phyloP scores from a whole-genome alignment of 2,888 invertebrate genomes.

The Brachynemurus nebulosus region DNA sequence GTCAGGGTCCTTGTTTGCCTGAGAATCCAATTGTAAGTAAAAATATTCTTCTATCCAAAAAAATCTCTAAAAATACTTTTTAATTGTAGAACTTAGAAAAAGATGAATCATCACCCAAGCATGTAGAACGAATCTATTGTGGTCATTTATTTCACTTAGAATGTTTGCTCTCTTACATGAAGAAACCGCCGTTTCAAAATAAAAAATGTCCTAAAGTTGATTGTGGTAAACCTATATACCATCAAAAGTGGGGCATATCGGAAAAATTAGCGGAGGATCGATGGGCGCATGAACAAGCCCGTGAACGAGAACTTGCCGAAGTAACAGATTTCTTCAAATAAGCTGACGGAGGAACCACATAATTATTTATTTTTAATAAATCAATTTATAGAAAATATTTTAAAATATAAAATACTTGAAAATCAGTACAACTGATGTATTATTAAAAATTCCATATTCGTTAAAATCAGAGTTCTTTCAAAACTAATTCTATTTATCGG shows the following conservation, averaged over 20 bases:
- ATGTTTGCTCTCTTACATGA: conserved; percentile 52
- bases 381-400: too few relatives aligned
- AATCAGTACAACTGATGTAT: too few relatives aligned
- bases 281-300: conserved; percentile 66
- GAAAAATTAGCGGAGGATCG: conserved; percentile 56
- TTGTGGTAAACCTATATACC: conserved; percentile 51
- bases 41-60: neutral
- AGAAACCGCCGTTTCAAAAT: conserved; percentile 61
- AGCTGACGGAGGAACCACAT: too few relatives aligned
- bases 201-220: conserved; percentile 44
- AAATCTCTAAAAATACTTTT: neutral
- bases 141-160: conserved; percentile 57
- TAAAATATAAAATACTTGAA: too few relatives aligned
- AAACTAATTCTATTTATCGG: too few relatives aligned
- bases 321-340: conserved; percentile 56
- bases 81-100: conserved; percentile 33
- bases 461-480: too few relatives aligned
- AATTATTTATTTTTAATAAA: too few relatives aligned
- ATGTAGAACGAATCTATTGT: conserved; percentile 57
- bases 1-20: conserved; percentile 46
- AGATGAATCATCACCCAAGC: conserved; percentile 43
- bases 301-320: conserved; percentile 57
- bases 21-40: conserved; percentile 33
- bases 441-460: too few relatives aligned
- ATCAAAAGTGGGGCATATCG: conserved; percentile 57